Evolutionary conservation across 2,888 invertebrate species (phyloP), one percentile per base, ranked within the genome.

Genomic region (Cephonodes hylas): DNA sequence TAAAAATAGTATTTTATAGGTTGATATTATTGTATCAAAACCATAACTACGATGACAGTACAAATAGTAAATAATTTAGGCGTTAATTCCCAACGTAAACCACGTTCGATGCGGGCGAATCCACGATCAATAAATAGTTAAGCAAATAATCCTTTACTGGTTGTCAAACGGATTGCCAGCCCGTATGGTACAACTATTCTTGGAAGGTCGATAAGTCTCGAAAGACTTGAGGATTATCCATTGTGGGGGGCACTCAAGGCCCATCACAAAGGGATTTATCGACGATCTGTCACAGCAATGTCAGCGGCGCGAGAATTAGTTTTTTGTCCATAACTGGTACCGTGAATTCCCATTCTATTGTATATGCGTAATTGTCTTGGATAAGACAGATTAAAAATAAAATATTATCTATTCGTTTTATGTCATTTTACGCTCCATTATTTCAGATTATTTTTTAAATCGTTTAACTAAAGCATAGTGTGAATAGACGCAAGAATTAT

Each of bases 211-310:
- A 53, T 31, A 18, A 31, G 53, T 18, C 53, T 53, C 27, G 18
- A 46, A 46, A 53, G 53, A 27, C 31, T 53, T 31, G 31, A 53
- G 31, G 53, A 27, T 53, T 53, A 53, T 18, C 53, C 27, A 53
- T 53, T 31, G 53, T 31, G 53, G 53, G 27, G 53, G 31, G 31
- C 45, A 45, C 31, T 53, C 3, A 53, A 53, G 53, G 31, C 31
- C 31, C 53, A 53, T 53, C 27, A 53, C 53, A 53, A 53, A 53
- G 18, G 31, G 53, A 18, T 31, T 53, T 53, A 53, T 53, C 53
- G 53, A 1, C 27, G 53, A 53, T 53, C 53, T 53, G 53, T 31
- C 53, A 53, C 53, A 53, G 53, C 53, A 53, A 18, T 53, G 31
- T 53, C 53, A 53, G 53, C 53, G 31, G 10, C 31, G 53, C 10